Evolutionary conservation across 2,888 invertebrate genomes (phyloP), one percentile per base, ranked within the genome.

Genomic region (Gymnosoma rotundatum): DNA sequence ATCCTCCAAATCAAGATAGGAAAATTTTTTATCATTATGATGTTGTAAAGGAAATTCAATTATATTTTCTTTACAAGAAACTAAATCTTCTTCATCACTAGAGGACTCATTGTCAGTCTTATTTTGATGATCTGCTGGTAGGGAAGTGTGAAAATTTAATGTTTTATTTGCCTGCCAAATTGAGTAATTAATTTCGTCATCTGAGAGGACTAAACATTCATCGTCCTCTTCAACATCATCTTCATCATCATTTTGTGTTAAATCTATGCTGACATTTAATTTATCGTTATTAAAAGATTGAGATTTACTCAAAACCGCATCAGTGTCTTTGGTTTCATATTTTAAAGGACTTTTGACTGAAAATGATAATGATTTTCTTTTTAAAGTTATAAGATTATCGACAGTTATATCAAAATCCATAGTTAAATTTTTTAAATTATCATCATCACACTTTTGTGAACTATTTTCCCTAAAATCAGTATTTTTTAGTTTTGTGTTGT

Each of bases 111-210:
- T 4, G 4, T 7, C 6, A 36, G 36, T 42, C 18, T 75, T 52
- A 14, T 79, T 58, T n/a, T 82, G 36, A 10, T 45, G 16, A 1
- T 66, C 64, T 9, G 73, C 67, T 66, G 72, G 36, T 56, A 64
- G 2, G 0, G 63, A 56, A n/a, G 58, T 63, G 48, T 75, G 10
- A n/a, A 42, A 54, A 10, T 76, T 9, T 32, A 25, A 54, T 10
- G 75, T 66, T 70, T 88, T 90, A 70, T 90, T 86, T 9, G 90
- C 89, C 67, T 88, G 89, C 88, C 93, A 92, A 64, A 94, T 89
- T 0, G 95, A 95, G 91, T 95, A 95, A 88, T 95, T 94, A 25
- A 95, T 91, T 92, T 95, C 95, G 87, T 94, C 94, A 88, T 95
- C 95, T 2, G 92, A 92, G 25, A 92, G 87, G 10, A 91, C 56